Evolutionary conservation across 2,888 invertebrate species (phyloP), one percentile per base, ranked within the genome.

Genomic region (Bugula neritina): DNA sequence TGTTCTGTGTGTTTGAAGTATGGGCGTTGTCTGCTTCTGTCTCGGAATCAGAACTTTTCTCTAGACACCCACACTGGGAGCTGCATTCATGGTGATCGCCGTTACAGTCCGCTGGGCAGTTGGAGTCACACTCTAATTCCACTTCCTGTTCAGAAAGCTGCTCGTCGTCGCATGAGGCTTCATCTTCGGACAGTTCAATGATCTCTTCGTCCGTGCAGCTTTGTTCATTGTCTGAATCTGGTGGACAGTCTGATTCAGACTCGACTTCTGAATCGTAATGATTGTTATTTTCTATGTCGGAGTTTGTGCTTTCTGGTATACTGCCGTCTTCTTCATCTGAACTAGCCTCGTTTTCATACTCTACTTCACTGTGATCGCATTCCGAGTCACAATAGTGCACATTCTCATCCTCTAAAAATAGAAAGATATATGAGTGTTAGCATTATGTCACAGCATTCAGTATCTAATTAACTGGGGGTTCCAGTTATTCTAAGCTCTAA

Each of bases 41-140:
- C 17, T 31, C 63, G 5, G 29, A 27, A 3, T 29, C 63, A 13
- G 63, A 63, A 13, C 31, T 10, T 25, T 63, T 2, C 27, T 25
- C 10, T 13, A 13, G 31, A 31, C 63, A 63, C 5, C 63, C 63
- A 31, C 63, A 63, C 27, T 63, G 5, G 5, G 63, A 63, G 34
- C 63, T 63, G 63, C 63, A 63, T 31, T 63, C 63, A 63, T 63
- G 63, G 27, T 63, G 63, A n/a, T 63, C 5, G 31, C 63, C 63
- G 27, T 63, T 31, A 27, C 63, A 63, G n/a, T 63, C 63, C 1
- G 63, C 5, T 27, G 21, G 25, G 27, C 63, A 63, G 31, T 63
- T 31, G 5, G 63, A 63, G 63, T 63, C 63, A n/a, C 63, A 63
- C 63, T 63, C 29, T 63, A 63, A 3, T 31, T 63, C 63, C 31